A percentile compares a stretch with the other conserved stretches of the same genome.
These are phyloP conservation scores for Lepisosteus osseus DNA, from an alignment of 2,113 vertebrate species.

Conservation along the genomic window DNA sequence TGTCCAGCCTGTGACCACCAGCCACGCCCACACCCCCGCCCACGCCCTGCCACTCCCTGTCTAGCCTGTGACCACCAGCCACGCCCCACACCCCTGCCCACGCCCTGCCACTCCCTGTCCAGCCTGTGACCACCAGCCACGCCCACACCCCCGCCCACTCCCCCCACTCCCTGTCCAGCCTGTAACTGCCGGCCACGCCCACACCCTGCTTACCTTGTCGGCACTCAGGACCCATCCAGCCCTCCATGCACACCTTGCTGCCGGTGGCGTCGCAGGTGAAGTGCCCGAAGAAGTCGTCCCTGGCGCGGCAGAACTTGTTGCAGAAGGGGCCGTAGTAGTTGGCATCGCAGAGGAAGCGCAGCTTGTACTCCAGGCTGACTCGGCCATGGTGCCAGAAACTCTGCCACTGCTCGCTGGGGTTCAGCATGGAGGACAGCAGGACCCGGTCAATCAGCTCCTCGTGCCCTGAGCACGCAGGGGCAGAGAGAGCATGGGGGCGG, in stretches of 20 bases:
- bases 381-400: conserved; percentile 62
- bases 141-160: conserved; percentile 28
- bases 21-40: conserved; percentile 29
- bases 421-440: conserved; percentile 71
- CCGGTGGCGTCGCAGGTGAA: conserved; percentile 71
- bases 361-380: conserved; percentile 68
- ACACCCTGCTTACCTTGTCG: conserved; percentile 43
- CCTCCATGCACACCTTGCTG: conserved; percentile 76
- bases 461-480: conserved; percentile 46
- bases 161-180: conserved; percentile 38
- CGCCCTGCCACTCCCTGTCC: neutral
- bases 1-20: conserved; percentile 10
- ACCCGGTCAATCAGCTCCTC: conserved; percentile 68
- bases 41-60: conserved; percentile 34
- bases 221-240: conserved; percentile 63
- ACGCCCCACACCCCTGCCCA: conserved; percentile 14
- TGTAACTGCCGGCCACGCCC: conserved; percentile 20
- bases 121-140: conserved; percentile 19
- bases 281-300: conserved; percentile 72
- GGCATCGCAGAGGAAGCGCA: conserved; percentile 67
- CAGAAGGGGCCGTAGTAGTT: conserved; percentile 72
- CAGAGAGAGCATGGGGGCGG: neutral
- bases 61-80: conserved; percentile 29
- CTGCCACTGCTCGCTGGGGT: conserved; percentile 71
- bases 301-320: conserved; percentile 67